A percentile compares a stretch with the other conserved stretches of the same genome.
phyloP scores from a whole-genome alignment of 2,888 invertebrate genomes.

The Gymnocheta viridis region DNA sequence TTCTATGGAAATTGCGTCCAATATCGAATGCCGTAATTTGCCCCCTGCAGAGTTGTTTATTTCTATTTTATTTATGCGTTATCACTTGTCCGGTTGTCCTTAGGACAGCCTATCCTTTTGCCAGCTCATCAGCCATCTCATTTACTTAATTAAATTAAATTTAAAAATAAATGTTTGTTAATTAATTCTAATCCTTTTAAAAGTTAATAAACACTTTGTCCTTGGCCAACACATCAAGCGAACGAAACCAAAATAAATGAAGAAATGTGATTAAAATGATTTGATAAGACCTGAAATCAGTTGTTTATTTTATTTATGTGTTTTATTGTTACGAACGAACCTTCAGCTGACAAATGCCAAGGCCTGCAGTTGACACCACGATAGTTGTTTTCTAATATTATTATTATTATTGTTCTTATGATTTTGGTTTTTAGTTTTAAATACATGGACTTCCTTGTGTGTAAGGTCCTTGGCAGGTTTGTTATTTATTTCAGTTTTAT shows the following conservation, averaged over 20 bases:
- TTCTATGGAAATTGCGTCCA: too few relatives aligned
- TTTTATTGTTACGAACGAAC: neutral
- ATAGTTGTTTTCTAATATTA: neutral
- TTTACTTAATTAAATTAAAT: too few relatives aligned
- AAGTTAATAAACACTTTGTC: too few relatives aligned
- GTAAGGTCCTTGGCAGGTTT: neutral
- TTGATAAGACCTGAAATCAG: neutral
- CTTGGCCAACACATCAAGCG: neutral
- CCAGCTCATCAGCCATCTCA: too few relatives aligned
- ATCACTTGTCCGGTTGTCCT: too few relatives aligned
- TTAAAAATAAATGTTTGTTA: neutral
- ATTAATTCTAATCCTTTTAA: constrained; percentile 2
- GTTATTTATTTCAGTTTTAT: neutral
- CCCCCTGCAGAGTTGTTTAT: too few relatives aligned
- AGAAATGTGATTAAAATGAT: neutral
- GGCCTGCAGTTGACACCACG: neutral
- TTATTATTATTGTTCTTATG: too few relatives aligned
- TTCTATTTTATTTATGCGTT: too few relatives aligned
- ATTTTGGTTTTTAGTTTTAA: neutral
- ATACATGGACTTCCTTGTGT: neutral
- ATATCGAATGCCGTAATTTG: too few relatives aligned
- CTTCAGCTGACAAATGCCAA: neutral
- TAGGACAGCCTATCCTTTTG: too few relatives aligned
- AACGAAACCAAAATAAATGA: neutral
- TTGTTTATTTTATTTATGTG: neutral